Percentiles rank a stretch among this genome's conserved stretches.
Conservation (phyloP, 2,888 invertebrate species). For the Ochropleura plecta region DNA sequence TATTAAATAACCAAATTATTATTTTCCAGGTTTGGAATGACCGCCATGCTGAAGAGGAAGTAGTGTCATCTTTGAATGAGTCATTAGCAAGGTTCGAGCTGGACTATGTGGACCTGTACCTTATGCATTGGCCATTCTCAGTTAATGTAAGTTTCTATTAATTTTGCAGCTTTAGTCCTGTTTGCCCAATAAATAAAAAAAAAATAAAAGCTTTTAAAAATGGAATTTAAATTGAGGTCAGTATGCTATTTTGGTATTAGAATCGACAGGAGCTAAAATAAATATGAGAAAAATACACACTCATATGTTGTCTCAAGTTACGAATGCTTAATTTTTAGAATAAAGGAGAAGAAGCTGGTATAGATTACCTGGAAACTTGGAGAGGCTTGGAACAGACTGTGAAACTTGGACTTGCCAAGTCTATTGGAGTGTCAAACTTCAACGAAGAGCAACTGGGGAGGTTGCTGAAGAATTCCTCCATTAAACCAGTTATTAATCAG, state of each 20-base stretch:
- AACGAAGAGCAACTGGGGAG: conserved; percentile 93
- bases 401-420: conserved; percentile 91
- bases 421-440: conserved; percentile 96
- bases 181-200: neutral
- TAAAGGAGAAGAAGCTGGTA: conserved; percentile 86
- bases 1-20: neutral
- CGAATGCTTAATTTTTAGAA: conserved; percentile 66
- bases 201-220: no score
- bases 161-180: neutral
- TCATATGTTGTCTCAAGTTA: no score
- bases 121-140: conserved; percentile 96
- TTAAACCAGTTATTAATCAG: conserved; percentile 92
- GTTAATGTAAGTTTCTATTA: conserved; percentile 76
- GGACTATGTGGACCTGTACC: conserved; percentile 95
- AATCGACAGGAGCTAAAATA: no score
- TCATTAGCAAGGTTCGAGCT: conserved; percentile 92
- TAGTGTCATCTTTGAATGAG: conserved; percentile 92
- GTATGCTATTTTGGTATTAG: no score
- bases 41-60: conserved; percentile 92
- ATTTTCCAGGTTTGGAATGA: conserved; percentile 85
- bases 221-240: no score
- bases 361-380: conserved; percentile 94
- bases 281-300: no score
- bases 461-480: conserved; percentile 88
- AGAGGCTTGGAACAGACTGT: conserved; percentile 94